Conservation (phyloP, 2,888 invertebrate genomes). For the Ernsta delagoae region DNA sequence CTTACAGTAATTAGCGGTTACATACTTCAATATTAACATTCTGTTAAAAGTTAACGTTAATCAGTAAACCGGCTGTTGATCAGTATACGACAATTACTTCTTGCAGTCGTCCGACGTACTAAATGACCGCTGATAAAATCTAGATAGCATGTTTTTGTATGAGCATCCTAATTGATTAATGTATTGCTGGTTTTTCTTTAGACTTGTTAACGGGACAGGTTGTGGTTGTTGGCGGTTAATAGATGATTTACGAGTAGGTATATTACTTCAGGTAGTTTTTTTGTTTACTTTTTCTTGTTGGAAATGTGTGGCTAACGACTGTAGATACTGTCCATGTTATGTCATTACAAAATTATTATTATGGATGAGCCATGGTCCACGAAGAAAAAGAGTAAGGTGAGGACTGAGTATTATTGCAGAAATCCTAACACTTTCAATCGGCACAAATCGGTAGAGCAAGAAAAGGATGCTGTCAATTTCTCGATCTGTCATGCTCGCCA, state of each 20-base stretch:
- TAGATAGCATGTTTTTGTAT: constrained; percentile 43
- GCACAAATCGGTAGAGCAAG: too few species aligned
- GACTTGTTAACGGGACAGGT: constrained; percentile 27
- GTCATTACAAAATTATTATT: too few species aligned
- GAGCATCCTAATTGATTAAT: constrained; percentile 45
- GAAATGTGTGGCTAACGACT: background rate
- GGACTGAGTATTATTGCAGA: too few species aligned
- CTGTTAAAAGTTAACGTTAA: background rate
- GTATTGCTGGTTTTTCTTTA: constrained; percentile 35
- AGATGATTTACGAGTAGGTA: constrained; percentile 10
- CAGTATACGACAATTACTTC: constrained; percentile 8
- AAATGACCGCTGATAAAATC: constrained; percentile 22
- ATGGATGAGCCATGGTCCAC: too few species aligned
- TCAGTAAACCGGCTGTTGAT: background rate
- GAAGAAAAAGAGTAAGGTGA: too few species aligned
- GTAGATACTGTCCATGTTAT: too few species aligned
- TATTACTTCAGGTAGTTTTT: background rate
- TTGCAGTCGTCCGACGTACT: constrained; percentile 16
- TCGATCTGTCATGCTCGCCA: too few species aligned
- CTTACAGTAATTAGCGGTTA: too few species aligned
- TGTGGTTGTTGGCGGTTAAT: constrained; percentile 12
- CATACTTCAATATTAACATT: background rate
- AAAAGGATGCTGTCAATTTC: too few species aligned
- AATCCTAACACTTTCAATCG: too few species aligned
- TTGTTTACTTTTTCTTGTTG: background rate